A percentile compares a stretch with the other conserved stretches of the same genome.
phyloP scores from a whole-genome alignment of 2,888 invertebrate genomes.

The Drosophila mercatorum region DNA sequence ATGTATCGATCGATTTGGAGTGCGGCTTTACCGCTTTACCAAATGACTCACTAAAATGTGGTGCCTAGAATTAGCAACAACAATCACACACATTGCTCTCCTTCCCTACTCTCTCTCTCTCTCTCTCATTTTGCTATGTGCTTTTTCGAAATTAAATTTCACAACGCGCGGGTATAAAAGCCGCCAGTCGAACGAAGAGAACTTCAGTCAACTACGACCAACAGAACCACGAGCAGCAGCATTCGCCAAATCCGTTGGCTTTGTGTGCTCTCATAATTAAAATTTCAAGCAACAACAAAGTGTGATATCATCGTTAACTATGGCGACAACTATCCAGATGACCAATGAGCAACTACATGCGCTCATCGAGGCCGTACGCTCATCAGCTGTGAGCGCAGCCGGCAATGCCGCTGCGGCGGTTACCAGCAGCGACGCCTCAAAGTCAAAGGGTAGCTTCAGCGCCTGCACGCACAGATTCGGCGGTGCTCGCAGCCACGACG shows the following conservation, averaged over 20 bases:
- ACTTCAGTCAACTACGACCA: conserved; percentile 58
- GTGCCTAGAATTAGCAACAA: conserved; percentile 11
- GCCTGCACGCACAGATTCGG: conserved; percentile 72
- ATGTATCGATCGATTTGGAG: background rate
- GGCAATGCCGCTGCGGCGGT: conserved; percentile 38
- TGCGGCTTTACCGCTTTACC: background rate
- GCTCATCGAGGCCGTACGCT: conserved; percentile 78
- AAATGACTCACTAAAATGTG: conserved; percentile 31
- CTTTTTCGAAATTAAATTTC: conserved; percentile 67
- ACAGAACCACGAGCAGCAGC: conserved; percentile 33
- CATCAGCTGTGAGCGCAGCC: conserved; percentile 48
- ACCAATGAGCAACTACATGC: conserved; percentile 79
- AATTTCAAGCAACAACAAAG: conserved; percentile 13
- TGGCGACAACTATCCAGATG: conserved; percentile 73
- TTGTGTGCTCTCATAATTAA: conserved; percentile 53
- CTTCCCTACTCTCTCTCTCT: background rate
- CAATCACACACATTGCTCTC: conserved; percentile 1
- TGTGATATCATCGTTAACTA: conserved; percentile 24
- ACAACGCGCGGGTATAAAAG: conserved; percentile 57
- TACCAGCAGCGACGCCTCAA: conserved; percentile 20
- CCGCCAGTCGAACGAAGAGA: background rate
- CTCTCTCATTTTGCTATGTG: conserved; percentile 14
- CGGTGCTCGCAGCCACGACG: conserved; percentile 80
- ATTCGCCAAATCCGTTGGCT: conserved; percentile 69
- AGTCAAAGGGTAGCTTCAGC: conserved; percentile 78